phyloP scores from a whole-genome alignment of 2,888 invertebrate species.

The Andrena haemorrhoa region DNA sequence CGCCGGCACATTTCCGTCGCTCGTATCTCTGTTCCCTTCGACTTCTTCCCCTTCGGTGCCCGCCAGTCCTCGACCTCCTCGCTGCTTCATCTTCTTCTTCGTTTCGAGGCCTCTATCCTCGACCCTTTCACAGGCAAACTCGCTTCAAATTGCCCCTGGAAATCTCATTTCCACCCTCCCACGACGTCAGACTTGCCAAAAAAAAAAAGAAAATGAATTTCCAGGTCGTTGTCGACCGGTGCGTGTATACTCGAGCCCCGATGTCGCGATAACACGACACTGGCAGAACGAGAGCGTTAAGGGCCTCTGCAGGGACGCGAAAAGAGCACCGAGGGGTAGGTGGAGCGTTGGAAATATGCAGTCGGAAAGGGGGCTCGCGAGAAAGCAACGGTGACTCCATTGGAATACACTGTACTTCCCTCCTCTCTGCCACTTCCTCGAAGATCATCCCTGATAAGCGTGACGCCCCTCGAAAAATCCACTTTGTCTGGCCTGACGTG shows the following conservation, averaged over 20 bases:
- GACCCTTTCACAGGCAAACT: slow-evolving; percentile 69
- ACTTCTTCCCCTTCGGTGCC: slow-evolving; percentile 16
- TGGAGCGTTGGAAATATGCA: slow-evolving; percentile 1
- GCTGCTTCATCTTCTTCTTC: slow-evolving; percentile 30
- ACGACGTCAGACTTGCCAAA: slow-evolving; percentile 5
- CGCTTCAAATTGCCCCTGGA: slow-evolving; percentile 71
- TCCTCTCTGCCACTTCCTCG: neutral
- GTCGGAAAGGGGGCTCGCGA: neutral
- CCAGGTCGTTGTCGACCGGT: slow-evolving; percentile 11
- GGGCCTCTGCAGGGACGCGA: neutral
- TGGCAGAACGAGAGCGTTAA: neutral
- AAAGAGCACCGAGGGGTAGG: neutral
- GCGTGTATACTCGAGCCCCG: slow-evolving; percentile 15
- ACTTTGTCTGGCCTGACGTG: slow-evolving; percentile 18
- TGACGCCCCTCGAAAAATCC: slow-evolving; percentile 20
- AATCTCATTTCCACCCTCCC: slow-evolving; percentile 70
- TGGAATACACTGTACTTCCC: neutral
- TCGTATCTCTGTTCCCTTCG: slow-evolving; percentile 24
- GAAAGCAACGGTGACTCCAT: neutral
- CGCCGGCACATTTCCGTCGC: slow-evolving; percentile 17
- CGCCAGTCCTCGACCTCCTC: slow-evolving; percentile 43
- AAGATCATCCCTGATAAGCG: slow-evolving; percentile 33
- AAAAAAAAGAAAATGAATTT: slow-evolving; percentile 42
- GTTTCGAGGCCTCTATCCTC: slow-evolving; percentile 55
- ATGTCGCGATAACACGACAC: slow-evolving; percentile 33